Base-by-base conservation (phyloP, 2,888 invertebrate species). In the Tinea semifulvella region DNA sequence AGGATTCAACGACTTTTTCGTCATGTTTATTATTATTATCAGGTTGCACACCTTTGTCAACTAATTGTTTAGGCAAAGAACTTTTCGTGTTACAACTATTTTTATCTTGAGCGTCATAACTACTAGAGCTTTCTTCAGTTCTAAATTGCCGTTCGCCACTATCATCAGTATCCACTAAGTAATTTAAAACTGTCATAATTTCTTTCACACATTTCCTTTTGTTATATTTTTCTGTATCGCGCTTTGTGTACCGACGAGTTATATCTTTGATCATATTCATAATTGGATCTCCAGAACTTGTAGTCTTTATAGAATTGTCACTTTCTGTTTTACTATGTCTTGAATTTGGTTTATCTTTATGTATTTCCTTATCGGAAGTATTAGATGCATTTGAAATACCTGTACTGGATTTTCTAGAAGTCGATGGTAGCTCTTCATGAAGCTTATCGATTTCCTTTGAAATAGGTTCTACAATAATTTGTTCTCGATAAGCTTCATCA, bases 191-290 rank as follows among this genome's bases (percentile, higher is more conserved):
- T 16, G 63, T 57, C 45, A 80, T 62, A 14, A 80, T 75, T 55
- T 79, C 80, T 48, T 67, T 68, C 27, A 72, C 75, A 52, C 76
- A 73, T 56, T 75, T 77, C 49, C 69, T 77, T 45, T 65, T 65
- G 49, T 66, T 70, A 31, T 49, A 57, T 47, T 65, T 73, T 35
- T 62, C 65, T 17, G 63, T 49, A 27, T 71, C 68, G 28, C 60
- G 62, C 56, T 80, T 80, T 1, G 74, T 61, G 53, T 74, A 80
- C n/a, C 72, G 68, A 48, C 63, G 67, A 13, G 77, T 80, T 36
- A 80, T 76, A 46, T 65, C 68, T 56, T 68, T 62, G 49, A 80
- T 80, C 50, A 72, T 57, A 17, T 67, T 61, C 38, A 77, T 50
- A 47, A 79, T 56, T 11, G 69, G 67, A 50, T 70, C 71, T 38